These are phyloP conservation scores for Chiridota heheva DNA, from an alignment of 35 echinoderm and acorn worm genomes.

Conservation along the genomic window DNA sequence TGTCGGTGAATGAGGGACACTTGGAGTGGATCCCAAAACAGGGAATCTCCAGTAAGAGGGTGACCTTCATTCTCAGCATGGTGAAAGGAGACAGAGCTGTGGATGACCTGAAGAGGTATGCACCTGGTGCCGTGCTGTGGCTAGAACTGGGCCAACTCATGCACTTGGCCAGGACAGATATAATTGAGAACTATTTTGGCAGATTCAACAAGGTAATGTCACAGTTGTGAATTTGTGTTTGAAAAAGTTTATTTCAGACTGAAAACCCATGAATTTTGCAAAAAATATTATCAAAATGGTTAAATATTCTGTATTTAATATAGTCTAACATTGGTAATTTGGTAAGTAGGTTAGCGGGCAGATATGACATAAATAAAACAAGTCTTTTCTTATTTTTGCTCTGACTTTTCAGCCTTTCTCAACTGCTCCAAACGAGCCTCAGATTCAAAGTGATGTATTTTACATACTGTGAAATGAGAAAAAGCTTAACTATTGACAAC, in stretches of 20 bases:
- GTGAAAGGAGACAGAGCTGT: conserved; percentile 39
- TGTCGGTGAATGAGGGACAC: conserved; percentile 5
- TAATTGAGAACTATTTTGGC: conserved; percentile 72
- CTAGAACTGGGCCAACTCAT: conserved; percentile 51
- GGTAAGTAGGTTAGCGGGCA: no score
- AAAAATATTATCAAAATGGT: not conserved
- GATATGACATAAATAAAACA: no score
- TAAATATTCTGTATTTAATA: not conserved
- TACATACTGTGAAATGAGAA: no score
- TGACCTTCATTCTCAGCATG: conserved; percentile 69
- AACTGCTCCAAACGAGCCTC: no score
- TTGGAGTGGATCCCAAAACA: conserved; percentile 66
- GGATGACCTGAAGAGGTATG: conserved; percentile 15
- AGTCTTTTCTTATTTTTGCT: not conserved
- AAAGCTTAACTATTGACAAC: no score
- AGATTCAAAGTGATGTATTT: no score
- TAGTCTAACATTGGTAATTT: no score
- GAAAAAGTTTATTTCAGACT: not conserved
- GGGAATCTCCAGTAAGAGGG: not conserved
- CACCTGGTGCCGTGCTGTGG: conserved; percentile 30
- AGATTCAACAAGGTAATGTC: conserved; percentile 77
- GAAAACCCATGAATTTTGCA: not conserved
- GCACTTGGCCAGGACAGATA: conserved; percentile 39
- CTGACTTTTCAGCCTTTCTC: no score
- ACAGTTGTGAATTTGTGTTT: not conserved